Conservation (phyloP, 2,888 invertebrate species). For the Ptychoptera contaminata region DNA sequence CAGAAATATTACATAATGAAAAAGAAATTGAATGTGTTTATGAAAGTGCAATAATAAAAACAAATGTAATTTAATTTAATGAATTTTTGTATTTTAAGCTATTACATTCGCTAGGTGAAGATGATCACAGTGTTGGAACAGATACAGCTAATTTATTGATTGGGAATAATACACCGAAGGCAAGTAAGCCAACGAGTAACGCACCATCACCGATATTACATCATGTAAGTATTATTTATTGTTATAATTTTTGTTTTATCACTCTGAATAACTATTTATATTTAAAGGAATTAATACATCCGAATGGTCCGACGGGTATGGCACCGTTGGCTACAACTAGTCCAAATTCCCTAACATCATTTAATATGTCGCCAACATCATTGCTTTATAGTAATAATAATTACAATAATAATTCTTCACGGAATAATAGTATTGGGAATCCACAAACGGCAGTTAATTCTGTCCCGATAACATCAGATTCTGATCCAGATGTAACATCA, state of each 20-base stretch:
- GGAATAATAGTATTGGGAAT: too few species aligned
- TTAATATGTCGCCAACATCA: too few species aligned
- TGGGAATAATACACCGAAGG: constrained; percentile 15
- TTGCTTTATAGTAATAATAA: too few species aligned
- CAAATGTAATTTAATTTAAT: background rate
- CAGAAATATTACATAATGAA: background rate
- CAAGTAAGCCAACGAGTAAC: constrained; percentile 11
- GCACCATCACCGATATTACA: constrained; percentile 11
- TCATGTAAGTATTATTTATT: constrained; percentile 8
- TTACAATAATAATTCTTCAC: too few species aligned
- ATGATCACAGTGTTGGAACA: constrained; percentile 40
- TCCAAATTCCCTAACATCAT: constrained; percentile 6
- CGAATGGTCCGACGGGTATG: constrained; percentile 9
- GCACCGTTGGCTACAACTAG: constrained; percentile 1
- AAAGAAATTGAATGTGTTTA: background rate
- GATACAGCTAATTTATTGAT: constrained; percentile 15
- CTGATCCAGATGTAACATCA: too few species aligned
- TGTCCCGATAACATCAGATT: too few species aligned
- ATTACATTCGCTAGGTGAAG: constrained; percentile 61
- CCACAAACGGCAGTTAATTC: too few species aligned
- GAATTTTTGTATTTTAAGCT: constrained; percentile 32
- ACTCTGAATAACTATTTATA: background rate
- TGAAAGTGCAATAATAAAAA: background rate
- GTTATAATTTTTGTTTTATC: background rate
- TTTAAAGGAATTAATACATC: constrained; percentile 6